Evolutionary conservation across 2,797 vertebrate genomes (phyloP).

Genomic region (Oceanodroma leucorhoa): DNA sequence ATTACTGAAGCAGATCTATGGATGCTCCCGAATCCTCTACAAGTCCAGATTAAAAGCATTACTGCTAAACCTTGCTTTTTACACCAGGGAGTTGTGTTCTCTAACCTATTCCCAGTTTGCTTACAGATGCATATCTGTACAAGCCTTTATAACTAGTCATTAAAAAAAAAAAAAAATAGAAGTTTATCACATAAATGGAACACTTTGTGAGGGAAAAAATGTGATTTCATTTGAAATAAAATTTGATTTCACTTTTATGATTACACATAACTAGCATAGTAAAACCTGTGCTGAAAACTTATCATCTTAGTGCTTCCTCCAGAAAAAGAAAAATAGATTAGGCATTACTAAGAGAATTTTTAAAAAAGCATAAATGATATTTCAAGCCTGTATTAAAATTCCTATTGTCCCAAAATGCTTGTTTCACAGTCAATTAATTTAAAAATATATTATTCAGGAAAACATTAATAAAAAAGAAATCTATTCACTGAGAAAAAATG

Average conservation of each 20-base stretch:
- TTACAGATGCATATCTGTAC: slow-evolving; percentile 73
- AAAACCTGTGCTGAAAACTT: slow-evolving; percentile 44
- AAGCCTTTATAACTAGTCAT: slow-evolving; percentile 70
- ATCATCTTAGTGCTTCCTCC: not conserved
- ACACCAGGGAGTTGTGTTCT: slow-evolving; percentile 89
- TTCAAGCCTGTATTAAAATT: slow-evolving; percentile 17
- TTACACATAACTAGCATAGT: not conserved
- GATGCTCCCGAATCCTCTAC: slow-evolving; percentile 90
- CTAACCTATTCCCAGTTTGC: slow-evolving; percentile 87
- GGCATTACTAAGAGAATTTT: not conserved
- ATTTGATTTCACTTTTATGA: not conserved
- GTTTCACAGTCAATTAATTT: slow-evolving; percentile 52
- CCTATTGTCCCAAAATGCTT: slow-evolving; percentile 36
- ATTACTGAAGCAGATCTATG: slow-evolving; percentile 96
- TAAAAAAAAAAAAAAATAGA: slow-evolving; percentile 57
- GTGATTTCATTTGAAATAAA: slow-evolving; percentile 43
- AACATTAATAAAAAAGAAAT: slow-evolving; percentile 34
- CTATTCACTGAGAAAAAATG: slow-evolving; percentile 29
- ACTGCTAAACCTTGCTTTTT: slow-evolving; percentile 91
- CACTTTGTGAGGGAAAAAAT: slow-evolving; percentile 11
- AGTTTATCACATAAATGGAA: slow-evolving; percentile 62
- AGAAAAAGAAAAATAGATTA: slow-evolving; percentile 29
- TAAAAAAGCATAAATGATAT: not conserved
- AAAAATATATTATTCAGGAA: slow-evolving; percentile 26
- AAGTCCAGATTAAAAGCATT: slow-evolving; percentile 98